Evolutionary conservation across 37 sponge, comb jelly and placozoan genomes (phyloP).

Genomic region (Petrosia ficiformis): DNA sequence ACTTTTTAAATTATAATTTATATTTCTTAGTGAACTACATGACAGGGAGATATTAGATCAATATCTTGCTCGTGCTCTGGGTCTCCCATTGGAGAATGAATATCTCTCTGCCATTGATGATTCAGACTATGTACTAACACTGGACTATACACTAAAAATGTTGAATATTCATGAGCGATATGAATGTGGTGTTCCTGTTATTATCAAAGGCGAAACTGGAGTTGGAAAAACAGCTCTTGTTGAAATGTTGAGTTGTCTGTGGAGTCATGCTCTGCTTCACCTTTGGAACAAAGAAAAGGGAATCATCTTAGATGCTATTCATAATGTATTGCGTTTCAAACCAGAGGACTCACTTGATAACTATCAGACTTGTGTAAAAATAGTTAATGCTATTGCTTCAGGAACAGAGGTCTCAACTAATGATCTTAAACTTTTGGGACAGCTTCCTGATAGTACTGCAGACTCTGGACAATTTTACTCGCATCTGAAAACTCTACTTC

Average conservation of each 20-base stretch:
- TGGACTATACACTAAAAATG: constrained; percentile 80
- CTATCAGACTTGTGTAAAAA: constrained; percentile 36
- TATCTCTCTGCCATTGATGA: no score
- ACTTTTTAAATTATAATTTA: no score
- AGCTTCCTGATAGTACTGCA: constrained; percentile 19
- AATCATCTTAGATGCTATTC: constrained; percentile 20
- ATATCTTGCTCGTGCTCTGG: no score
- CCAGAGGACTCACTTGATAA: neutral
- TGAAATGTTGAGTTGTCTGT: no score
- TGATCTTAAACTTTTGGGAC: constrained; percentile 18
- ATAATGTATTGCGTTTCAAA: constrained; percentile 15
- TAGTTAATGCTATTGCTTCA: constrained; percentile 1
- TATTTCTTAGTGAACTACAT: constrained; percentile 44
- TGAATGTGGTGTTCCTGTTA: no score
- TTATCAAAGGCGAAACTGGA: constrained; percentile 52
- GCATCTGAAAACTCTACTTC: neutral
- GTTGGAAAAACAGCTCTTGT: constrained; percentile 67
- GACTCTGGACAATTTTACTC: constrained; percentile 15
- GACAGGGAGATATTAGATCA: constrained; percentile 34
- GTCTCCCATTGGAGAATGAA: constrained; percentile 81
- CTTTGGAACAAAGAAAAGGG: no score
- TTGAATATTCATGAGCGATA: no score
- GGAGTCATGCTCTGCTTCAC: no score
- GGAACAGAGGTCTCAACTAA: constrained; percentile 21
- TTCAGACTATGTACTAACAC: no score